Evolutionary conservation across 2,797 vertebrate genomes (phyloP).

Genomic region (Cyclura pinguis): DNA sequence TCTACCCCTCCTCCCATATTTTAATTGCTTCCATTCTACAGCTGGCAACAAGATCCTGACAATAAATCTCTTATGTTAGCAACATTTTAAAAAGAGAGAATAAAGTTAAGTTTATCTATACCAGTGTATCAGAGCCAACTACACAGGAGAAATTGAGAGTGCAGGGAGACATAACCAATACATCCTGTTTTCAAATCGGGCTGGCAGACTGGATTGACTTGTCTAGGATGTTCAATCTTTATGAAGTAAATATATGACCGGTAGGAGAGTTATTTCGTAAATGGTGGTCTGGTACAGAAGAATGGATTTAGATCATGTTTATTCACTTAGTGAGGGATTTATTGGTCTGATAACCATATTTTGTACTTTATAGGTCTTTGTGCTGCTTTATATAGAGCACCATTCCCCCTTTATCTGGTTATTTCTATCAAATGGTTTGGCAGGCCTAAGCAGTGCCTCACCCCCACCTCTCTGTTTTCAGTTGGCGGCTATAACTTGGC

Average conservation of each 20-base stretch:
- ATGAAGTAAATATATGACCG: constrained; percentile 43
- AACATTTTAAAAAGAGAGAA: constrained; percentile 35
- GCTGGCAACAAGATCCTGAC: constrained; percentile 59
- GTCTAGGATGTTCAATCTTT: constrained; percentile 40
- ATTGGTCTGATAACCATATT: constrained; percentile 49
- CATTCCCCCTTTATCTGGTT: constrained; percentile 24
- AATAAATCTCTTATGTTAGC: constrained; percentile 45
- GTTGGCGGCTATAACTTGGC: constrained; percentile 56
- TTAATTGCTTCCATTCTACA: constrained; percentile 61
- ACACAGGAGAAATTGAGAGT: constrained; percentile 38
- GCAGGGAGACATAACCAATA: constrained; percentile 45
- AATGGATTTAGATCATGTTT: constrained; percentile 47
- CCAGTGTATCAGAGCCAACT: constrained; percentile 28
- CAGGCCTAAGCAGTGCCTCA: constrained; percentile 27
- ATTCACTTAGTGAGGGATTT: constrained; percentile 51
- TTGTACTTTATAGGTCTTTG: constrained; percentile 48
- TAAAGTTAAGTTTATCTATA: constrained; percentile 39
- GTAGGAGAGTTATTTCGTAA: constrained; percentile 49
- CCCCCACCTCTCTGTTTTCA: constrained; percentile 9
- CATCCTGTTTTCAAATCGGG: constrained; percentile 36
- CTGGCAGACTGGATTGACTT: constrained; percentile 40
- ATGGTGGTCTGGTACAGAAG: constrained; percentile 8
- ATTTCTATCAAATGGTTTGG: constrained; percentile 54
- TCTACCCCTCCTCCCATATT: constrained; percentile 47
- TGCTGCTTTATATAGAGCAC: constrained; percentile 24